Evolutionary conservation across 2,797 vertebrate species (phyloP), one percentile per base, ranked within the genome.

Genomic region (Zonotrichia albicollis): DNA sequence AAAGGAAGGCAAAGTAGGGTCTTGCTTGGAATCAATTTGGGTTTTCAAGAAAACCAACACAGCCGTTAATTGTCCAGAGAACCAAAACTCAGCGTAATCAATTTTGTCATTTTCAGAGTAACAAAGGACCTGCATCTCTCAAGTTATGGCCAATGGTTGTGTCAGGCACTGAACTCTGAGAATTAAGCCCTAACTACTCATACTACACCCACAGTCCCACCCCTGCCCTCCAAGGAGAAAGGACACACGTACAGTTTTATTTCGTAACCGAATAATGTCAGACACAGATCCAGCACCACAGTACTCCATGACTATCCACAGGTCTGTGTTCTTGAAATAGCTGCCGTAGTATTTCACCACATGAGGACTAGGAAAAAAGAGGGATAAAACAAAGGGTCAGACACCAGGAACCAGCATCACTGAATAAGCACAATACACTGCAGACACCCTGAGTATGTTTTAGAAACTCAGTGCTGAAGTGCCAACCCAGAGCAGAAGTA

Each of bases 271-370:
- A 93, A 99, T 99, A 71, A 99, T 99, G 86, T 99, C 99, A 15
- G 98, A 99, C 21, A 99, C 99, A 6, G 99, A 99, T 89, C 99
- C 99, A 23, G 99, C 99, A 5, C 98, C 99, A 53, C 99, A 99
- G 94, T 98, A 99, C 51, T 99, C 99, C 99, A 99, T 99, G 25
- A 99, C 98, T 32, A 99, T 99, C 99, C 99, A 99, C 92, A 99
- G 97, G 97, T 99, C 99, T 7, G 98, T 99, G 97, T 99, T 99
- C 96, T 99, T 99, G 97, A 99, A 99, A 94, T 99, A 99, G 98
- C 99, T 99, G 97, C 99, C 99, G 0, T 99, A 99, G 84, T 99
- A 99, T 26, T 98, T 97, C 91, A 97, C 97, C 25, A 99, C 99
- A 40, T 99, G 98, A 36, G 98, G 98, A 93, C 98, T 99, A 96